These are phyloP conservation scores for Ganaspis sp. DNA, from an alignment of 1,140 invertebrate species.

Conservation along the genomic window DNA sequence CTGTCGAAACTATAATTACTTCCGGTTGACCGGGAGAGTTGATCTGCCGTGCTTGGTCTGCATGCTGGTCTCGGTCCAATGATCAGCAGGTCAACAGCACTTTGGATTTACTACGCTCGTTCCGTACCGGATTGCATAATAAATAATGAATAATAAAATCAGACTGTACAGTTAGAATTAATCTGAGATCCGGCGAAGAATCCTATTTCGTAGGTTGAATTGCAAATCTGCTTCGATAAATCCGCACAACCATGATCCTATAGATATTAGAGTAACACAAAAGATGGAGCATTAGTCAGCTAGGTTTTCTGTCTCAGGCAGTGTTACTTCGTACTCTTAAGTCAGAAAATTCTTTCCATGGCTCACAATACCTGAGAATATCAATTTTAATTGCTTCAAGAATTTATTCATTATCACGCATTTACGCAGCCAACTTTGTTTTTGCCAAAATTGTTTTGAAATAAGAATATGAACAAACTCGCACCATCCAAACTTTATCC, in stretches of 20 bases:
- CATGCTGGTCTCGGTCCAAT: conserved; percentile 69
- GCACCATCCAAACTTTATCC: no score
- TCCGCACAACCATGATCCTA: neutral
- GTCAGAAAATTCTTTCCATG: no score
- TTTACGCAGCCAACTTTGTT: no score
- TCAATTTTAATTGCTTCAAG: no score
- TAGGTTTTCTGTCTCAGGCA: no score
- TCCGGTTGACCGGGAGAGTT: conserved; percentile 52
- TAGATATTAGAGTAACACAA: neutral
- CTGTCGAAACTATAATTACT: conserved; percentile 54
- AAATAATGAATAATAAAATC: conserved; percentile 61
- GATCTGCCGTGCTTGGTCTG: conserved; percentile 49
- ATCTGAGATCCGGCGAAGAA: conserved; percentile 39
- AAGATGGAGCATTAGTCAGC: neutral
- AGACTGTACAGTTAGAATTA: conserved; percentile 55
- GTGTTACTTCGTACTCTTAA: no score
- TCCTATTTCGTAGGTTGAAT: conserved; percentile 21
- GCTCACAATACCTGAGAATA: no score
- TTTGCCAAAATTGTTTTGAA: no score
- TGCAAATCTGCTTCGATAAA: conserved; percentile 8
- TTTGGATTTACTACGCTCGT: conserved; percentile 63
- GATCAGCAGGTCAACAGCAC: conserved; percentile 72
- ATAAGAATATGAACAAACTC: no score
- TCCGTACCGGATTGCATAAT: conserved; percentile 53
- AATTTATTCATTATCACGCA: no score